Evolutionary conservation across 2,888 invertebrate genomes (phyloP).

Genomic region (Rhogogaster chlorosoma): DNA sequence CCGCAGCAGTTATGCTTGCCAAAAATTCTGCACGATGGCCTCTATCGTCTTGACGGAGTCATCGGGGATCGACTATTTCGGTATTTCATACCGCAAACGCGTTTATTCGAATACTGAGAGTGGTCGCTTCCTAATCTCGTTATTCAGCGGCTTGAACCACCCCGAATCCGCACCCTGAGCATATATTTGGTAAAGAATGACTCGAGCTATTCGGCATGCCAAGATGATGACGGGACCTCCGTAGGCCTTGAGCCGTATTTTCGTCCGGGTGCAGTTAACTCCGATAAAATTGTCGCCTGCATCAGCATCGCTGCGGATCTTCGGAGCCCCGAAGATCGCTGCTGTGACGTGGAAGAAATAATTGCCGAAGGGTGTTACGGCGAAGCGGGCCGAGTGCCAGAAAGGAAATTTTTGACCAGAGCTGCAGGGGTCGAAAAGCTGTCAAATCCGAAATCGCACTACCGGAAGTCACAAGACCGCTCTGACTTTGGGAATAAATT

Average conservation of each 20-base stretch:
- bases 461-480: too few relatives aligned
- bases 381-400: too few relatives aligned
- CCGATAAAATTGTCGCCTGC: neutral
- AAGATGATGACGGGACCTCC: slow-evolving; percentile 23
- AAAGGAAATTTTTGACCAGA: too few relatives aligned
- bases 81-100: neutral
- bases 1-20: too few relatives aligned
- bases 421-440: too few relatives aligned
- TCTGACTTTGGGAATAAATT: too few relatives aligned
- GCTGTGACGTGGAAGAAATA: neutral
- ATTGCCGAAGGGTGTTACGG: neutral
- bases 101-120: neutral
- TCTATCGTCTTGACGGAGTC: too few relatives aligned
- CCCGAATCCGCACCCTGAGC: neutral
- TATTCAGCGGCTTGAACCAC: neutral
- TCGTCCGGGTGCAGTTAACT: neutral
- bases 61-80: neutral
- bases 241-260: slow-evolving; percentile 24
- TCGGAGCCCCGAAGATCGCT: neutral
- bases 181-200: slow-evolving; percentile 4
- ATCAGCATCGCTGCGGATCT: neutral
- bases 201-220: neutral
- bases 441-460: too few relatives aligned
- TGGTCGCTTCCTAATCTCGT: neutral
- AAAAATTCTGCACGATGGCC: neutral